Base-by-base conservation (phyloP, 2,888 invertebrate species). In the Dicyrtomina minuta region DNA sequence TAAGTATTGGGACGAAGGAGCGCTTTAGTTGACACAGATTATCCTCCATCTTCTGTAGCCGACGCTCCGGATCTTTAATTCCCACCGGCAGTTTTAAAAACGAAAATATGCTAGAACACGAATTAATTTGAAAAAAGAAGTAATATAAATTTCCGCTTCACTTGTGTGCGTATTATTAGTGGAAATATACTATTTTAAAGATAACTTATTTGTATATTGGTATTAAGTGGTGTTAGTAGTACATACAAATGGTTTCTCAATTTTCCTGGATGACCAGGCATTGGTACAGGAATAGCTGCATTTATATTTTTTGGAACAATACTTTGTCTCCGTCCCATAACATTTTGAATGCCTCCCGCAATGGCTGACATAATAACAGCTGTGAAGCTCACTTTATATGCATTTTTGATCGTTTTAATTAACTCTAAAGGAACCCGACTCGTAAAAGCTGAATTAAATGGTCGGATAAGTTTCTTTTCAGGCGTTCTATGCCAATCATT, bases 161-260 rank as follows among this genome's bases (percentile, higher is more conserved):
- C 10, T 43, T 43, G 43, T 43, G 13, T 43, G 10, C 13, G 13
- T 43, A 43, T 43, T 43, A 43, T 43, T 43, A 43, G 10, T 12
- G 43, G 13, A 51, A 17, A 13, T n/a, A 51, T 12, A 12, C 10
- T 10, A 10, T 43, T 43, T 15, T 43, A n/a, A n/a, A n/a, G n/a
- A n/a, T n/a, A n/a, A 43, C 43, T 43, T 43, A 43, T 43, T 12
- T 43, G 10, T 43, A 43, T 43, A 13, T 43, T 12, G 20, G 20
- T n/a, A 12, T 17, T 39, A 43, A 17, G 12, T 12, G 22, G 20
- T 3, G 33, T 33, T 33, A 13, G 44, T 8, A 44, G 22, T 27
- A 65, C 68, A 70, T 73, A 74, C 74, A 75, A 75, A 58, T 75
- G 74, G 62, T 75, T 76, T 27, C 72, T 55, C 17, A 74, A 51